Base-by-base conservation (phyloP, 2,113 vertebrate genomes). In the Rhinogobius similis region DNA sequence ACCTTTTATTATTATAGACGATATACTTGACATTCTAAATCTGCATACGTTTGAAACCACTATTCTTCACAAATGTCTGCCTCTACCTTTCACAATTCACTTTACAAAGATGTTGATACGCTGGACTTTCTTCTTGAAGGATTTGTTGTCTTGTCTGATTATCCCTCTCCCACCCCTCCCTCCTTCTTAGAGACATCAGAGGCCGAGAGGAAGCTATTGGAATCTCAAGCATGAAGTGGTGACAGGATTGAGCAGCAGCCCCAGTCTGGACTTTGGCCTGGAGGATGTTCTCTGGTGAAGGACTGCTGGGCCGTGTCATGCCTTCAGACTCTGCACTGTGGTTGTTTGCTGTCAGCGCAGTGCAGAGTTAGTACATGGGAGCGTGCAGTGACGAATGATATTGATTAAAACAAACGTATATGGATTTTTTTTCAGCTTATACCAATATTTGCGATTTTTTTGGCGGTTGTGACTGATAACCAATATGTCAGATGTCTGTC, bases 211-310 rank as follows among this genome's bases (percentile, higher is more conserved):
- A 92, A 92, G 87, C 72, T 82, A 68, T 85, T 64, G 88, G 91
- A 91, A 94, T 93, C 82, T 71, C 75, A 90, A 81, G 89, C 84
- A 92, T 92, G 89, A 84, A 82, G 82, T 78, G 82, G 81, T 86
- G 87, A 90, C 88, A 89, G 83, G 82, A 81, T 85, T 87, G 82
- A 87, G 86, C 87, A 87, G 86, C 87, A 89, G 91, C 75, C 79
- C 65, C 70, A 85, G 82, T 73, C 78, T 85, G 79, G 86, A 85
- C 63, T 59, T 70, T 63, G 73, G 81, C 76, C 86, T 43, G 21
- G 10, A 78, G 77, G 73, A 86, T 83, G 70, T 70, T 86, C 86
- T 82, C 82, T 75, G 73, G 62, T 81, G 80, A 77, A 59, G 5
- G 29, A 70, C 64, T 61, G 69, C 41, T 77, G 20, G 32, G 55